A percentile compares a stretch with the other conserved stretches of the same genome.
Evolutionary conservation across 2,113 vertebrate genomes (phyloP).

Genomic region (Paralichthys olivaceus): DNA sequence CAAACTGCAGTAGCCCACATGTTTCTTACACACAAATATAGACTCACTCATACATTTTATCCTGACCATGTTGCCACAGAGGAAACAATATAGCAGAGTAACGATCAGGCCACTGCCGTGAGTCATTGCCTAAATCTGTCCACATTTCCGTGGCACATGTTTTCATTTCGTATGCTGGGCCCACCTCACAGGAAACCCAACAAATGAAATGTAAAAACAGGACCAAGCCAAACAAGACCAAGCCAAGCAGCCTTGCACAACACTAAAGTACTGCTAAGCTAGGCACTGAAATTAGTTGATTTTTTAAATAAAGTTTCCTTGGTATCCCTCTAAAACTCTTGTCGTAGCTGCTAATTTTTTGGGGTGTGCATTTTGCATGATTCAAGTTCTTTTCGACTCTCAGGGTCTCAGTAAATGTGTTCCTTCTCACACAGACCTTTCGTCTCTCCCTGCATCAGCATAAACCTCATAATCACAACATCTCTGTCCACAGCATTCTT

Average conservation of each 20-base stretch:
- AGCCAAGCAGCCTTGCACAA: too few relatives aligned
- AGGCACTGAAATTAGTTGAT: neutral
- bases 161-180: conserved; percentile 61
- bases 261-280: too few relatives aligned
- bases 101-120: conserved; percentile 49
- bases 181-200: conserved; percentile 70
- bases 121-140: conserved; percentile 47
- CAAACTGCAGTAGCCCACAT: conserved; percentile 28
- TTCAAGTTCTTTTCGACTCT: conserved; percentile 27
- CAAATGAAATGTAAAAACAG: conserved; percentile 66
- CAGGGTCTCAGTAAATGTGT: conserved; percentile 25
- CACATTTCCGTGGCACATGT: conserved; percentile 60
- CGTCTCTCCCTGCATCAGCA: conserved; percentile 51
- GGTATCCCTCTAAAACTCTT: conserved; percentile 11
- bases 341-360: neutral
- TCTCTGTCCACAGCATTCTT: conserved; percentile 71
- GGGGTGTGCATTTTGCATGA: neutral
- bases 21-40: conserved; percentile 45
- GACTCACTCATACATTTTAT: conserved; percentile 22
- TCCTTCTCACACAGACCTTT: conserved; percentile 36
- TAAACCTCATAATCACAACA: conserved; percentile 72
- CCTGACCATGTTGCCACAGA: conserved; percentile 59
- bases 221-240: conserved; percentile 44
- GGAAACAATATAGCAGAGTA: conserved; percentile 63
- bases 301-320: conserved; percentile 13